Conservation (phyloP, 2,797 vertebrate genomes). For the Chaunax sp. region DNA sequence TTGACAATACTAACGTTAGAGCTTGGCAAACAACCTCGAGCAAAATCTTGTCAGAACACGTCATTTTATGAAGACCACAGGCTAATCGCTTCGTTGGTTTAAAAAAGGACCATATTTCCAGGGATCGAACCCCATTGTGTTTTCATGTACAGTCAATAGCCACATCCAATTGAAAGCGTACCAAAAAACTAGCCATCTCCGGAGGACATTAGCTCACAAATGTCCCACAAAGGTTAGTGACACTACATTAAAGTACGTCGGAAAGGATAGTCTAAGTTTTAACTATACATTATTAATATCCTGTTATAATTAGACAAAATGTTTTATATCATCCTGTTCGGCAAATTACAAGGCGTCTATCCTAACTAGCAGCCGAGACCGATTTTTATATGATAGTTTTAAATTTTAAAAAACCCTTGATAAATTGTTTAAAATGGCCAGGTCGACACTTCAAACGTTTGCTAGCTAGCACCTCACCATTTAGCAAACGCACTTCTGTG, state of each 20-base stretch:
- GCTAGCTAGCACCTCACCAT: neutral
- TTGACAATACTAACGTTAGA: conserved; percentile 39
- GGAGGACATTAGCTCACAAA: neutral
- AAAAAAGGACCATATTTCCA: neutral
- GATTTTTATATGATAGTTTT: too few species aligned
- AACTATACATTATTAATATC: neutral
- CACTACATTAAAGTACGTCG: neutral
- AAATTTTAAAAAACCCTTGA: too few species aligned
- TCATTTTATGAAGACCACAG: neutral
- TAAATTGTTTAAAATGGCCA: neutral
- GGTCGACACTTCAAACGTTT: neutral
- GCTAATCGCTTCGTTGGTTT: neutral
- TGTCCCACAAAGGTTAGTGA: neutral
- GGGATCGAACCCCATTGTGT: neutral
- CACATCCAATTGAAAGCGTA: neutral
- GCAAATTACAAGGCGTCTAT: too few species aligned
- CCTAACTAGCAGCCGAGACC: neutral
- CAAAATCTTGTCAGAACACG: conserved; percentile 34
- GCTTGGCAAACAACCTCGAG: conserved; percentile 31
- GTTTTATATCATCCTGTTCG: rapidly evolving
- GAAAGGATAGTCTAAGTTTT: too few species aligned
- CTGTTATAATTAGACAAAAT: neutral
- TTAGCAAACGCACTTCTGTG: conserved; percentile 12
- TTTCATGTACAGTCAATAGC: neutral
- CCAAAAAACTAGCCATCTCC: neutral